phyloP scores from a whole-genome alignment of 2,888 invertebrate species.

The Sialis fuliginosa region DNA sequence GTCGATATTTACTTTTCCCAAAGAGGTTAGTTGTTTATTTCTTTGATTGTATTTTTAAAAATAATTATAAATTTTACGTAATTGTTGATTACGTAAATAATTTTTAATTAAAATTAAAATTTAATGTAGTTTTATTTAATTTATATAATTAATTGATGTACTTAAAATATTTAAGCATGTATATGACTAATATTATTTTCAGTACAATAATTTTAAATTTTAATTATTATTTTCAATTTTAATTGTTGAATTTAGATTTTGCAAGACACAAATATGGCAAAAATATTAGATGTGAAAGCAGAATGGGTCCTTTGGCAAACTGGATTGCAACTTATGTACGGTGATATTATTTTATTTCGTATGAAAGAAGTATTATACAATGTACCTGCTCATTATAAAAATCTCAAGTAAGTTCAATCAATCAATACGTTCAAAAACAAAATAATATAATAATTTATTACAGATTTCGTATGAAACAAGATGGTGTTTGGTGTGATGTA shows the following conservation, averaged over 20 bases:
- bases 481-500: slow-evolving; percentile 72
- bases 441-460: slow-evolving; percentile 10
- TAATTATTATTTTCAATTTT: not conserved
- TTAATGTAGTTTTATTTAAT: too few species aligned
- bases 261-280: slow-evolving; percentile 38
- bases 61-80: too few species aligned
- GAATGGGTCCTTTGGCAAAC: slow-evolving; percentile 93
- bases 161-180: too few species aligned
- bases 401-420: slow-evolving; percentile 10
- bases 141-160: too few species aligned
- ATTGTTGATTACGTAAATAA: too few species aligned
- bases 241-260: slow-evolving; percentile 26
- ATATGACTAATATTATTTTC: too few species aligned
- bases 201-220: too few species aligned
- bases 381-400: slow-evolving; percentile 31
- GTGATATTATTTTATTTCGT: slow-evolving; percentile 62
- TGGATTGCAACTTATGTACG: slow-evolving; percentile 72
- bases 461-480: slow-evolving; percentile 59
- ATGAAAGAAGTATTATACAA: slow-evolving; percentile 56
- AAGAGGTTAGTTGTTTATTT: slow-evolving; percentile 33
- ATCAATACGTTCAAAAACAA: not conserved
- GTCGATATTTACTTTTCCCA: slow-evolving; percentile 50
- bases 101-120: too few species aligned
- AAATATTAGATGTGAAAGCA: slow-evolving; percentile 48
- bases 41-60: too few species aligned